phyloP scores from a whole-genome alignment of 2,113 vertebrate species.

The Equus przewalskii region DNA sequence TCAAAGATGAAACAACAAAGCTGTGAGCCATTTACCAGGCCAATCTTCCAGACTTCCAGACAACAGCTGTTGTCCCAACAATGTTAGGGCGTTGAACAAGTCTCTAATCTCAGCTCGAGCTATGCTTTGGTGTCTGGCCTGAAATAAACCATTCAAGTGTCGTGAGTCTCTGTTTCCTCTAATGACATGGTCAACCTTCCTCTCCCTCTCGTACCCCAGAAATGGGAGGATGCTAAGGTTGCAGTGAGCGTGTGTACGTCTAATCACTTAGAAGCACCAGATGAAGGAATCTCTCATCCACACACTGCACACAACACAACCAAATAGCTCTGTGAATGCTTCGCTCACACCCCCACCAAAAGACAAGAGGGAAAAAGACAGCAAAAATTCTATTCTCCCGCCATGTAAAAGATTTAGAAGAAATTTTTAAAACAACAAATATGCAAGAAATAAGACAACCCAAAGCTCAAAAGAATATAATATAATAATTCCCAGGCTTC shows the following conservation, averaged over 20 bases:
- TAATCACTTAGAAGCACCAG: neutral
- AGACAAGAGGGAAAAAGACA: neutral
- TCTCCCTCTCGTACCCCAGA: neutral
- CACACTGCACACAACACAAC: neutral
- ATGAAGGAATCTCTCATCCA: neutral
- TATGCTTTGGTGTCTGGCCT: neutral
- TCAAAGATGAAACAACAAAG: constrained; percentile 4
- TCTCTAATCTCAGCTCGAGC: neutral
- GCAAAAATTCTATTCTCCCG: neutral
- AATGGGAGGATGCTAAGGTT: neutral
- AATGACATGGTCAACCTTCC: neutral
- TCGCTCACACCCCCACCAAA: neutral
- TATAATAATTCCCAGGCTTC: neutral
- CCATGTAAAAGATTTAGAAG: neutral
- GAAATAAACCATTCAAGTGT: constrained; percentile 12
- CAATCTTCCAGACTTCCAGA: neutral
- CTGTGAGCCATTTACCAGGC: neutral
- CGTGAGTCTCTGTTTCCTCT: neutral
- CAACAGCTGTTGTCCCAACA: neutral
- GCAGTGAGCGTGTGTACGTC: neutral
- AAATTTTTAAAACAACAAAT: neutral
- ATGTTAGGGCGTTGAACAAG: neutral
- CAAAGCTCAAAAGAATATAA: neutral
- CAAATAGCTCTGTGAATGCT: neutral
- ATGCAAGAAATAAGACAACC: neutral